A percentile compares a stretch with the other conserved stretches of the same genome.
Conservation (phyloP, 1,140 invertebrate genomes). For the Drosophila auraria region DNA sequence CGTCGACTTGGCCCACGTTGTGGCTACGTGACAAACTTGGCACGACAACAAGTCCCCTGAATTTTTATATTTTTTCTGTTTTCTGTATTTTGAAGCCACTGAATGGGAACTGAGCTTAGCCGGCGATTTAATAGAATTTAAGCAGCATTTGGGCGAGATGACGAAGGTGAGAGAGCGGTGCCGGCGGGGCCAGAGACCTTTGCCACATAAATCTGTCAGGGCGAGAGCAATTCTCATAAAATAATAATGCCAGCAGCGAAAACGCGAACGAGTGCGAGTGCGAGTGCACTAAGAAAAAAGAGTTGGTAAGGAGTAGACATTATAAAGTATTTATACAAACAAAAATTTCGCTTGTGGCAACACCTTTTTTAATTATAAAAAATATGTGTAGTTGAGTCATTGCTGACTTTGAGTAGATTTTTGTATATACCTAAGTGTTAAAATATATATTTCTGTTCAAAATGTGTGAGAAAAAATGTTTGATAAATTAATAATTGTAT, state of each 20-base stretch:
- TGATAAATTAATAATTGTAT: background rate
- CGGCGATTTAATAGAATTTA: conserved; percentile 77
- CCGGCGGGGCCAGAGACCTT: conserved; percentile 3
- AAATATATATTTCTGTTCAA: no score
- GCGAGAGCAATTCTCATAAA: conserved; percentile 66
- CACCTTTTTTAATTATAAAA: no score
- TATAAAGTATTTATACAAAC: no score
- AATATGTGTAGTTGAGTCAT: no score
- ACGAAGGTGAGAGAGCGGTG: background rate
- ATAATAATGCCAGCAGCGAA: conserved; percentile 51
- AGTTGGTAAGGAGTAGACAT: no score
- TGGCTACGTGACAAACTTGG: conserved; percentile 71
- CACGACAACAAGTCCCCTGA: conserved; percentile 29
- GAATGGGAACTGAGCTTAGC: conserved; percentile 21
- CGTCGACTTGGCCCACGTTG: conserved; percentile 46
- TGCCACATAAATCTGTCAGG: conserved; percentile 70
- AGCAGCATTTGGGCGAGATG: conserved; percentile 62
- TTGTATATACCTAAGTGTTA: no score
- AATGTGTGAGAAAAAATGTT: no score
- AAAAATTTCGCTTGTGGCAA: no score
- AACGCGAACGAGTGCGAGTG: conserved; percentile 1
- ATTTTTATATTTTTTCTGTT: conserved; percentile 6
- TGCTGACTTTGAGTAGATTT: no score
- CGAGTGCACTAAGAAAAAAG: conserved; percentile 4
- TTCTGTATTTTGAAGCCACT: conserved; percentile 44